These are phyloP conservation scores for Callyntrura sp. DNA, from an alignment of 2,888 invertebrate genomes.

Conservation along the genomic window DNA sequence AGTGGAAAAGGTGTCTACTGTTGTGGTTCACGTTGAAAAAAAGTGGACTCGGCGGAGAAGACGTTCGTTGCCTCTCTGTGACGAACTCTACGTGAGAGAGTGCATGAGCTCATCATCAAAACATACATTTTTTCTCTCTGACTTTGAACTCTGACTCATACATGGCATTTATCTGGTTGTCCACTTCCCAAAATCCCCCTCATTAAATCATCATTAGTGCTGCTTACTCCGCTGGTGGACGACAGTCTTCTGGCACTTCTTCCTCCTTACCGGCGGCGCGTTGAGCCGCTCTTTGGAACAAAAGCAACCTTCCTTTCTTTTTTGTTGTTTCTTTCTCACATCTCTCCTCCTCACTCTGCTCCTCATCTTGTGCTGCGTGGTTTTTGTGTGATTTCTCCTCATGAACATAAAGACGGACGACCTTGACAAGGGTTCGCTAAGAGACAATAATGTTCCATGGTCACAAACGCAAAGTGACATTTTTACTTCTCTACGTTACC, in stretches of 20 bases:
- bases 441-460: conserved; percentile 83
- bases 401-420: conserved; percentile 71
- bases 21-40: background rate
- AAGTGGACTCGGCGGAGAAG: background rate
- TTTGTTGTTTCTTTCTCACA: background rate
- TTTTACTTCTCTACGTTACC: conserved; percentile 73
- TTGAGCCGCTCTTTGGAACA: background rate
- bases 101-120: conserved; percentile 11
- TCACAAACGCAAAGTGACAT: conserved; percentile 82
- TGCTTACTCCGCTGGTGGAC: background rate
- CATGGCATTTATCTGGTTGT: background rate
- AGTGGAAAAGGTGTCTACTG: conserved; percentile 43
- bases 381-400: conserved; percentile 55
- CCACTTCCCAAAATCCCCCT: background rate
- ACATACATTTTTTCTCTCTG: background rate
- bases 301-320: background rate
- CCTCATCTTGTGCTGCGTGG: background rate
- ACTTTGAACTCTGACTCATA: background rate
- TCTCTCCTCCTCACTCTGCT: background rate
- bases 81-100: background rate
- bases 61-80: background rate
- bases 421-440: conserved; percentile 77
- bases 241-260: background rate
- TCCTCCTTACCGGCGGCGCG: background rate
- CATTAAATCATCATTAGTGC: conserved; percentile 39